Conservation (phyloP, 2,113 vertebrate genomes). For the Zootoca vivipara region DNA sequence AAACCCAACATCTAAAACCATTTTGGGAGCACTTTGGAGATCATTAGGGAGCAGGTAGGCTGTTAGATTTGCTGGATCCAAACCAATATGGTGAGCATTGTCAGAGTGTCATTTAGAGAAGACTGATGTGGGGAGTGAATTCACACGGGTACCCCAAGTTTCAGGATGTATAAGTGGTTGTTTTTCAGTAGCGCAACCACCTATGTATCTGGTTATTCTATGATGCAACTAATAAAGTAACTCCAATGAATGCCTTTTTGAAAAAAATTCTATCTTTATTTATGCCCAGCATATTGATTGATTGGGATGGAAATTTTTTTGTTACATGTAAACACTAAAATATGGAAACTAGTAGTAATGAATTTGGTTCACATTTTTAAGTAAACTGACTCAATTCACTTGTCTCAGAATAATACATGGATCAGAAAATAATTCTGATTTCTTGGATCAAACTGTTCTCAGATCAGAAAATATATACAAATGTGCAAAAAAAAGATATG, state of each 20-base stretch:
- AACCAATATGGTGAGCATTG: background rate
- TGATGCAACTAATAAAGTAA: background rate
- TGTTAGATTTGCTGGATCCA: background rate
- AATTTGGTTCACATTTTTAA: too few species aligned
- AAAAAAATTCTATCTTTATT: background rate
- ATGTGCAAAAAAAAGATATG: too few species aligned
- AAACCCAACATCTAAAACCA: background rate
- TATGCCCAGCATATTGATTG: background rate
- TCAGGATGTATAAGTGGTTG: background rate
- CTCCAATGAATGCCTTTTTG: background rate
- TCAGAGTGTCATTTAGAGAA: background rate
- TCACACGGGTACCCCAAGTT: background rate
- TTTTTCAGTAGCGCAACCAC: background rate
- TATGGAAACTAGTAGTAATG: background rate
- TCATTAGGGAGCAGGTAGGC: background rate
- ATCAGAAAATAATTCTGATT: too few species aligned
- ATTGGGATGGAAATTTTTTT: too few species aligned
- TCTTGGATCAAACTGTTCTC: too few species aligned
- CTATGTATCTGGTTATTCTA: background rate
- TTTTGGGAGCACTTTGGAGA: background rate
- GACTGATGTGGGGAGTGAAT: background rate
- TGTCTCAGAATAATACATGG: too few species aligned
- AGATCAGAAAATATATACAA: too few species aligned
- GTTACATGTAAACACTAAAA: too few species aligned
- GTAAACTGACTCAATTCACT: too few species aligned